These are phyloP conservation scores for Microtus montanus DNA, from an alignment of 2,113 vertebrate genomes.

Conservation along the genomic window DNA sequence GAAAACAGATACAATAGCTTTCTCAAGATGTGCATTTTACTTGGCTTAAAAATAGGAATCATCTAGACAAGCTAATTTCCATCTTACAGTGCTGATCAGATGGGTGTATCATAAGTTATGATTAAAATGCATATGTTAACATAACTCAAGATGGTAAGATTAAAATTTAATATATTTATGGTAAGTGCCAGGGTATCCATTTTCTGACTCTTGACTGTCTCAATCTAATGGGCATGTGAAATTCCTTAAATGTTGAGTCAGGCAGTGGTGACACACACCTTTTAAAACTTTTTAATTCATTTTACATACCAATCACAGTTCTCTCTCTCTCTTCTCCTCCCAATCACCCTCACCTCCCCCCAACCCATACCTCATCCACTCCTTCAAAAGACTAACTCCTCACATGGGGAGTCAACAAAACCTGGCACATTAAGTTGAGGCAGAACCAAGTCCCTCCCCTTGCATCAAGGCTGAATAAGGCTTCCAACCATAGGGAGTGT, in stretches of 20 bases:
- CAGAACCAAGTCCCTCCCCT: too few relatives aligned
- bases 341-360: too few relatives aligned
- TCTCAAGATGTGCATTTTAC: background rate
- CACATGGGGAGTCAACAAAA: too few relatives aligned
- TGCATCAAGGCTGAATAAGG: too few relatives aligned
- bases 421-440: too few relatives aligned
- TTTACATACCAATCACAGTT: too few relatives aligned
- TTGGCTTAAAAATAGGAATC: background rate
- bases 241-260: background rate
- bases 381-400: too few relatives aligned
- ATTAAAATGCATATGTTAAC: background rate
- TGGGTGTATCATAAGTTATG: background rate
- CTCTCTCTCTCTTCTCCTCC: too few relatives aligned
- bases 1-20: background rate
- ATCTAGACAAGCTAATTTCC: background rate
- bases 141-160: background rate
- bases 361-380: too few relatives aligned
- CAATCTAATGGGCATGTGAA: background rate
- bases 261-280: too few relatives aligned
- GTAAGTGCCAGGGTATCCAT: background rate
- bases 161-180: constrained; percentile 15
- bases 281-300: too few relatives aligned
- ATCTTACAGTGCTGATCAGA: background rate
- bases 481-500: too few relatives aligned
- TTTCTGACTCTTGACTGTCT: background rate